Conservation (phyloP, 2,888 invertebrate genomes). For the Ophion ventricosus region DNA sequence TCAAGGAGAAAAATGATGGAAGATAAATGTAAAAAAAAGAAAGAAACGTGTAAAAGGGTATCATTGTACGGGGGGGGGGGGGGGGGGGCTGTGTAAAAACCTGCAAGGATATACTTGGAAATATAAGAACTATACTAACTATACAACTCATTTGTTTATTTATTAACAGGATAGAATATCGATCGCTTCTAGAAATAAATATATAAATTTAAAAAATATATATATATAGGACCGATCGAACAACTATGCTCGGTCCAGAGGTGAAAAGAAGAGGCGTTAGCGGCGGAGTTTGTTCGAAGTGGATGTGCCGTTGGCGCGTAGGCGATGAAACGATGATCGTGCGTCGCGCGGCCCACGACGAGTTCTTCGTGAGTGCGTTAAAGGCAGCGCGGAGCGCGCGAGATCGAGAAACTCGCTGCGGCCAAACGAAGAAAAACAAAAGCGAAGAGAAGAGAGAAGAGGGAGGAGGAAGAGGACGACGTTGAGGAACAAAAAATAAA, state of each 20-base stretch:
- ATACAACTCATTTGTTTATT: no score
- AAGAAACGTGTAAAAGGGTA: no score
- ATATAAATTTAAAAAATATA: background rate
- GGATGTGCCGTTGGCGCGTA: slow-evolving; percentile 45
- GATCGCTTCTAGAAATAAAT: background rate
- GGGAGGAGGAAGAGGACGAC: slow-evolving; percentile 18
- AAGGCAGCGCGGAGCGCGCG: slow-evolving; percentile 28
- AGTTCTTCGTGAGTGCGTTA: slow-evolving; percentile 40
- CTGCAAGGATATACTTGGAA: no score
- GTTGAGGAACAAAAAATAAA: slow-evolving; percentile 63
- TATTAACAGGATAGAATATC: no score
- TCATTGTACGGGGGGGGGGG: no score
- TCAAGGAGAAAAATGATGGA: no score
- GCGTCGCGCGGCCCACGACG: slow-evolving; percentile 55
- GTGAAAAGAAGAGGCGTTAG: slow-evolving; percentile 12
- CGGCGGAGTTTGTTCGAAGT: slow-evolving; percentile 29
- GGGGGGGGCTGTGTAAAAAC: no score
- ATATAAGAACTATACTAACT: no score
- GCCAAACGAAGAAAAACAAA: slow-evolving; percentile 34
- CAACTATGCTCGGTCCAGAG: slow-evolving; percentile 7
- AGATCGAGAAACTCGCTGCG: slow-evolving; percentile 48
- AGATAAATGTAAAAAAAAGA: no score
- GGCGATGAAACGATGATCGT: slow-evolving; percentile 66
- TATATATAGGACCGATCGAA: slow-evolving; percentile 50
- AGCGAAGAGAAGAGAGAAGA: slow-evolving; percentile 51